A percentile compares a stretch with the other conserved stretches of the same genome.
phyloP scores from a whole-genome alignment of 1,140 invertebrate species.

The Drosophila rufa region DNA sequence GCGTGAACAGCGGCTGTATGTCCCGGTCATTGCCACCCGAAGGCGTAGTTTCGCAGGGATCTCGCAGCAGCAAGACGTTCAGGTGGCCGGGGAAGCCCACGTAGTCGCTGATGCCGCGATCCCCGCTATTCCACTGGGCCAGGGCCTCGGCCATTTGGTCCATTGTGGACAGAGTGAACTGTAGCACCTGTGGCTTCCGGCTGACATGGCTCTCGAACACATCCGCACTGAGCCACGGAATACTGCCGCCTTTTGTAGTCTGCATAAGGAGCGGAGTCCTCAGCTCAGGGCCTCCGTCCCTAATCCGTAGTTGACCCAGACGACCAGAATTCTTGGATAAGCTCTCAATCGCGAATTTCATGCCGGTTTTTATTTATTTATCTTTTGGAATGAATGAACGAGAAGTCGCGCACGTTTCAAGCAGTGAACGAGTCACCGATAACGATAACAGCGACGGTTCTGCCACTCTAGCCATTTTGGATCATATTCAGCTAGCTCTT shows the following conservation, averaged over 20 bases:
- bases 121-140: slow-evolving; percentile 83
- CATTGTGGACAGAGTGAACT: slow-evolving; percentile 87
- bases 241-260: slow-evolving; percentile 86
- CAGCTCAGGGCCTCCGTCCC: slow-evolving; percentile 58
- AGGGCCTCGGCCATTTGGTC: slow-evolving; percentile 86
- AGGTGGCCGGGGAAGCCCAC: slow-evolving; percentile 88
- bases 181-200: slow-evolving; percentile 86
- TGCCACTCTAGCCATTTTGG: neutral
- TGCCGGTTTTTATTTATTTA: slow-evolving; percentile 54
- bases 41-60: slow-evolving; percentile 87
- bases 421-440: slow-evolving; percentile 23
- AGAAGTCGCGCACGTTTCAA: slow-evolving; percentile 35
- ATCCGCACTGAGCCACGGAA: slow-evolving; percentile 89
- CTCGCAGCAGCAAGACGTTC: slow-evolving; percentile 88
- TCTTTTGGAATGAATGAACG: slow-evolving; percentile 1
- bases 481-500: too few relatives aligned
- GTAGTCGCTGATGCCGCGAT: slow-evolving; percentile 86
- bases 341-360: slow-evolving; percentile 87
- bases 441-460: slow-evolving; percentile 4
- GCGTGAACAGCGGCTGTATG: slow-evolving; percentile 90
- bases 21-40: slow-evolving; percentile 89
- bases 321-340: slow-evolving; percentile 86
- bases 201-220: slow-evolving; percentile 87
- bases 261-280: slow-evolving; percentile 68
- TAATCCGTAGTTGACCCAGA: slow-evolving; percentile 86